These are phyloP conservation scores for Nezara viridula DNA, from an alignment of 2,888 invertebrate genomes.

Conservation along the genomic window DNA sequence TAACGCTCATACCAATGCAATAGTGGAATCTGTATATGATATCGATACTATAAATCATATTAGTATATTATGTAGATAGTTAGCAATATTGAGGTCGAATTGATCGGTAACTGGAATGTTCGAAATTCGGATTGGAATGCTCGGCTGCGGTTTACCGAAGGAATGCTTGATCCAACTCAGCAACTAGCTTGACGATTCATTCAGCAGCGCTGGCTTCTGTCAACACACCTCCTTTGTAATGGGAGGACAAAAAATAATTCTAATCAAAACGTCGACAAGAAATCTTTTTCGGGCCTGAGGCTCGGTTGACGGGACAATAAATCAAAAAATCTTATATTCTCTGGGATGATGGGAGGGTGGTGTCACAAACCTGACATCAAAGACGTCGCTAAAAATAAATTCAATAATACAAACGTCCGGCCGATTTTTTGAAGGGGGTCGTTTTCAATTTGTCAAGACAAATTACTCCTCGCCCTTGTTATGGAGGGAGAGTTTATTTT, in stretches of 20 bases:
- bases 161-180: constrained; percentile 1
- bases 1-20: not conserved
- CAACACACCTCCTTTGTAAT: not conserved
- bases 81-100: constrained; percentile 29
- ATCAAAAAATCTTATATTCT: not conserved
- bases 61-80: not conserved
- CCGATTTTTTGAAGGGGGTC: constrained; percentile 1
- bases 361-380: not conserved
- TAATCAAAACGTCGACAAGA: not conserved
- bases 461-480: constrained; percentile 10
- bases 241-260: not conserved
- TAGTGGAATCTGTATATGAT: not conserved
- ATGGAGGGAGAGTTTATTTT: constrained; percentile 33
- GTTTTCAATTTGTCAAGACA: constrained; percentile 57
- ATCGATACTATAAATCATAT: not conserved
- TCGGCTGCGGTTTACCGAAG: constrained; percentile 32
- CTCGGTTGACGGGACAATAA: not conserved
- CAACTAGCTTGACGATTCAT: not conserved
- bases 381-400: constrained; percentile 1
- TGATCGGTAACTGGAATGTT: constrained; percentile 15
- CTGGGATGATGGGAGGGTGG: not conserved
- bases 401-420: constrained; percentile 1
- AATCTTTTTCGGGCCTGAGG: not conserved
- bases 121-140: constrained; percentile 38
- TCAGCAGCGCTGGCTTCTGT: not conserved